Conservation (phyloP, 1,140 invertebrate species). For the Drosophila pseudoananassae region DNA sequence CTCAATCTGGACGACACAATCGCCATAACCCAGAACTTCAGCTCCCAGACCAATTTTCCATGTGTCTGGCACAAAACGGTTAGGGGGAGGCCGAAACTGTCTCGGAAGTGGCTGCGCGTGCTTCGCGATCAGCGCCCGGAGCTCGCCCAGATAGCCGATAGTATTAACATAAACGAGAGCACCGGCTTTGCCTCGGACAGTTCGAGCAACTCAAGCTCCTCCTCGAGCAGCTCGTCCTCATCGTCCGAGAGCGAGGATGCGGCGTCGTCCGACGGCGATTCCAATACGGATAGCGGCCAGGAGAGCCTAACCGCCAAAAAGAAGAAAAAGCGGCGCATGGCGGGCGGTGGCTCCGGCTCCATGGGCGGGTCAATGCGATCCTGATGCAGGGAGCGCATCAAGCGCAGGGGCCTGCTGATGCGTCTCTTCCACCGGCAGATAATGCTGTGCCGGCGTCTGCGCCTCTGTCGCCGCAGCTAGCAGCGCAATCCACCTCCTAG, state of each 20-base stretch:
- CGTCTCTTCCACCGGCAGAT: slow-evolving; percentile 68
- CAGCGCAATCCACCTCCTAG: slow-evolving; percentile 18
- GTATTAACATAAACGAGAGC: slow-evolving; percentile 93
- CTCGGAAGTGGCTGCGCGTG: slow-evolving; percentile 91
- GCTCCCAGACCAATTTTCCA: slow-evolving; percentile 97
- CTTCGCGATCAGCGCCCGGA: slow-evolving; percentile 92
- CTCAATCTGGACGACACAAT: slow-evolving; percentile 98
- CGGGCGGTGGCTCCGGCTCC: slow-evolving; percentile 33
- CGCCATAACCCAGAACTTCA: slow-evolving; percentile 99
- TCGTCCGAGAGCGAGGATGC: slow-evolving; percentile 86
- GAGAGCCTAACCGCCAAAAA: slow-evolving; percentile 94
- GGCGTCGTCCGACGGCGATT: slow-evolving; percentile 41
- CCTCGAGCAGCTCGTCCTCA: slow-evolving; percentile 89
- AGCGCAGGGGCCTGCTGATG: slow-evolving; percentile 58
- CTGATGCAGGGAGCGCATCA: slow-evolving; percentile 65
- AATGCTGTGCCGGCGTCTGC: slow-evolving; percentile 53
- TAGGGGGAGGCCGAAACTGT: slow-evolving; percentile 96
- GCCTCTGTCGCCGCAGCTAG: slow-evolving; percentile 55
- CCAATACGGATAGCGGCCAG: slow-evolving; percentile 91
- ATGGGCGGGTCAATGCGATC: slow-evolving; percentile 51
- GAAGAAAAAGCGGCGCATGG: slow-evolving; percentile 90
- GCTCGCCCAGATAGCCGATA: slow-evolving; percentile 92
- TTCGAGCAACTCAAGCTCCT: slow-evolving; percentile 95
- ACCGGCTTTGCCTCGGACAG: slow-evolving; percentile 97
- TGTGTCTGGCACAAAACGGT: slow-evolving; percentile 99